These are phyloP conservation scores for Anarsia innoxiella DNA, from an alignment of 2,888 invertebrate species.

Conservation along the genomic window DNA sequence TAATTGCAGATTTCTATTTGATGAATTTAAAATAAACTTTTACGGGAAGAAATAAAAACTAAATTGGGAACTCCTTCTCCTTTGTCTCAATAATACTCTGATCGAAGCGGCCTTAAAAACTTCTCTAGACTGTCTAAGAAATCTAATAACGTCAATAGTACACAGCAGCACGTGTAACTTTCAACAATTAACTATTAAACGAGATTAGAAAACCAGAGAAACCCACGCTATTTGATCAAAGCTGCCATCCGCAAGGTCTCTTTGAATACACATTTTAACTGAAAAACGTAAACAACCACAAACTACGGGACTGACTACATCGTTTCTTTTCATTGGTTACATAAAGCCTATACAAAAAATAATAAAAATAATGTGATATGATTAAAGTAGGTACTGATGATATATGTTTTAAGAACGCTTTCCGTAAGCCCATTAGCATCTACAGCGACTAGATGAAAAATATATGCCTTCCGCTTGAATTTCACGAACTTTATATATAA, in stretches of 20 bases:
- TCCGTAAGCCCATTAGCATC: conserved; percentile 5
- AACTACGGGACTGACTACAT: conserved; percentile 10
- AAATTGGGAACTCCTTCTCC: too few species aligned
- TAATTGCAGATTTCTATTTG: too few species aligned
- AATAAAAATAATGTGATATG: conserved; percentile 7
- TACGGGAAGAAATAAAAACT: too few species aligned
- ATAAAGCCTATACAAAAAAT: not conserved
- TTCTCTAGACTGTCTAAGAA: too few species aligned
- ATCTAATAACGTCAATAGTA: too few species aligned
- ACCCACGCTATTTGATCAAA: conserved; percentile 9
- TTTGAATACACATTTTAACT: conserved; percentile 19
- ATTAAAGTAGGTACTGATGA: conserved; percentile 7
- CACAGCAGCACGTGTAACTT: too few species aligned
- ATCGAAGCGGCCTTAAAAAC: too few species aligned
- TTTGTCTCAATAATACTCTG: too few species aligned
- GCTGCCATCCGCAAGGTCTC: conserved; percentile 19
- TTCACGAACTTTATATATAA: conserved; percentile 7
- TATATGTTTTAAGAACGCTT: conserved; percentile 2
- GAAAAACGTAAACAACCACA: conserved; percentile 20
- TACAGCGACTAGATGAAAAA: not conserved
- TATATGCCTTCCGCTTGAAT: conserved; percentile 3
- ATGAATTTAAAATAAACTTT: too few species aligned
- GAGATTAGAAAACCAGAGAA: too few species aligned
- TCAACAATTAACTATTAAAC: too few species aligned
- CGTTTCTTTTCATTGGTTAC: conserved; percentile 14